Evolutionary conservation across 2,797 vertebrate genomes (phyloP), one percentile per base, ranked within the genome.

Genomic region (Semaprochilodus insignis): DNA sequence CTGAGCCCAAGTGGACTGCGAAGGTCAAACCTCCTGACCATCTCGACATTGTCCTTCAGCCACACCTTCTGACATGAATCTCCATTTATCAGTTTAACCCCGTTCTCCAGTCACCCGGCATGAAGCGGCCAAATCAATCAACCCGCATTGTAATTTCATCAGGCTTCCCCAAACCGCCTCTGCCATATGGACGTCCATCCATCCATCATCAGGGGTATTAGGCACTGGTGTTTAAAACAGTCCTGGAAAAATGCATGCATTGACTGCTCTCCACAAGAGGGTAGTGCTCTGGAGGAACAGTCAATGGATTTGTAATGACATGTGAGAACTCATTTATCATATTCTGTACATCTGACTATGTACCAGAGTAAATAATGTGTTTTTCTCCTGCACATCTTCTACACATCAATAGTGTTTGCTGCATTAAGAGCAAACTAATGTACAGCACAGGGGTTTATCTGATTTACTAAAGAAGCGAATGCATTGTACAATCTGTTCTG

Each of bases 61-160:
- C 4, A 81, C 85, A 91, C 91, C 88, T 67, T 90, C 90, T 91
- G 92, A 94, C 92, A 92, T 91, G 91, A 92, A 93, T 94, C 93
- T 91, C 91, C 92, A 93, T 92, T 87, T 91, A 93, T 95, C 92
- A 89, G 91, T 92, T 93, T 93, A 92, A 92, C 90, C 91, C 85
- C 85, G 85, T 81, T 87, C 69, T 88, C 88, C 85, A 82, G 82
- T 76, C 88, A 89, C 86, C 85, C 84, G 86, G 81, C 87, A 86
- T 85, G 82, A 86, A 86, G 77, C 55, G 48, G 10, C 86, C 92
- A 67, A 90, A 94, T 94, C 93, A 94, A 95, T 95, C 93, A 94
- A 89, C 89, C 91, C 74, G 74, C 90, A 83, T 78, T 87, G 87
- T 92, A 92, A 94, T 94, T 94, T 93, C 91, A 93, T 93, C 92